Evolutionary conservation across 2,888 invertebrate genomes (phyloP), one percentile per base, ranked within the genome.

Genomic region (Blastobasis lacticolella): DNA sequence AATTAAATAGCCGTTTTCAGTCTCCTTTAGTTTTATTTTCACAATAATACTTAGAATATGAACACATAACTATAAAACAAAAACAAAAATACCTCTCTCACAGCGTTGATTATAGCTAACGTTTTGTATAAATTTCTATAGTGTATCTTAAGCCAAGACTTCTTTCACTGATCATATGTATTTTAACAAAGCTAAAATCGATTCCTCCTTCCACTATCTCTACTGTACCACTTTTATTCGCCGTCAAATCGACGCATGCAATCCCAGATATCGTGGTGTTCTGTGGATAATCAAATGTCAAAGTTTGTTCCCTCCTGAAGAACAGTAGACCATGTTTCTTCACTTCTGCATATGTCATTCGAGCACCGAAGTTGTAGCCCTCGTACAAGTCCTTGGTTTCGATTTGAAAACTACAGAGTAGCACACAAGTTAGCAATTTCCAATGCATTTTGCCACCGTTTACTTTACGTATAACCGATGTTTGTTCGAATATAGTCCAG

Each of bases 271-370:
- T 75, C 36, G 58, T 63, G 0, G 71, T 72, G 9, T 69, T 65
- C n/a, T 46, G 10, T 5, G 76, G 75, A 59, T 75, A 76, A 0
- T 53, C 41, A 37, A 74, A 66, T 1, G 52, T 43, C 6, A 71
- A 51, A 4, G 54, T 58, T 52, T 60, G 61, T n/a, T 64, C 55
- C 41, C 75, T 57, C 55, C 59, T 69, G 44, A 73, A 69, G 55
- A 75, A 75, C 8, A 73, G 40, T 4, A 76, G 49, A 4, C 74
- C 75, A 9, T 70, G 68, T 51, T 73, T 74, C 50, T 76, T 75
- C 44, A 76, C 70, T 61, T 75, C 66, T 6, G 10, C 56, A 37
- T 73, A 75, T 0, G 75, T 67, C 75, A 75, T 76, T 8, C 75
- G 65, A 1, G 66, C 62, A 10, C 71, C 69, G 53, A 73, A 76